Base-by-base conservation (phyloP, 1,140 invertebrate species). In the Drosophila pruinosa region DNA sequence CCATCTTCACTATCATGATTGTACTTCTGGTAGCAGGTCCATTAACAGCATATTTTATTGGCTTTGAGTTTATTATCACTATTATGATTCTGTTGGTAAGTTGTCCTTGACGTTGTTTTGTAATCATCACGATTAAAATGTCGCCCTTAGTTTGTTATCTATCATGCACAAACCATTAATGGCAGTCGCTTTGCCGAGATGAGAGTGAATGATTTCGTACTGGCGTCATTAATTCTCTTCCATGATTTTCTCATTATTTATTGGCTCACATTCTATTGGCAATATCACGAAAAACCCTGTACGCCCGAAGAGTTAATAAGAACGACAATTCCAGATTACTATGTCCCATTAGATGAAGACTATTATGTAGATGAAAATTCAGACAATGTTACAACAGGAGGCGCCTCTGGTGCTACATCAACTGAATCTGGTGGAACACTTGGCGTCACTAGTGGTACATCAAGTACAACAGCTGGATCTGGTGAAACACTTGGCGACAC, bases 101-200 rank as follows among this genome's bases (percentile, higher is more conserved):
- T 81, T 10, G n/a, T 28, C 3, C 0, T 0, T 14, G 0, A n/a
- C n/a, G n/a, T n/a, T 4, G 0, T 19, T 45, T 12, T 5, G 4
- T 10, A 10, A 15, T 6, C 4, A 41, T 41, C 8, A 0, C 2
- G 14, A 41, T 38, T 12, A 15, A 41, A 15, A n/a, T 5, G 21
- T 4, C 0, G 8, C 10, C 6, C 3, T 17, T 47, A 88, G 83
- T 88, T 88, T 50, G 26, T 88, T 0, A 69, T 83, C 58, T 88
- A 89, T 36, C 83, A 88, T 63, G 72, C 64, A 0, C 83, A 88
- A 45, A 89, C 83, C 2, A 88, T 88, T 1, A 39, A 61, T 45
- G 83, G 83, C 0, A 50, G 61, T 53, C 78, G 83, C 4, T 88
- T 77, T 14, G 83, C 83, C 1, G 83, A 88, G 48, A 88, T 88